Evolutionary conservation across 2,797 vertebrate species (phyloP).

Genomic region (Argya squamiceps): DNA sequence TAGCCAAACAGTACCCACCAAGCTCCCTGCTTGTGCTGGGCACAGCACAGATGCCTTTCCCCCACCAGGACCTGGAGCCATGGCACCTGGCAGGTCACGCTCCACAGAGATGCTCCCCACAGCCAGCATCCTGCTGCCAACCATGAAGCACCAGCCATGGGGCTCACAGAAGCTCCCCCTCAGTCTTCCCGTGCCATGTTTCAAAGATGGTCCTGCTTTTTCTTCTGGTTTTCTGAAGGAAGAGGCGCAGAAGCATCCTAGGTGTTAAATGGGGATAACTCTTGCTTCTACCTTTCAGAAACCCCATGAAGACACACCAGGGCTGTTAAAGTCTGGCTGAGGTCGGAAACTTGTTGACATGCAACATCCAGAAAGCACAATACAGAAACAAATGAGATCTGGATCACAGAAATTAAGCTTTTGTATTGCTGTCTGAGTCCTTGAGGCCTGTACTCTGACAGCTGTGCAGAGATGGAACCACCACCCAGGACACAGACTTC

Average conservation of each 20-base stretch:
- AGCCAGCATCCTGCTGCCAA: rapidly evolving
- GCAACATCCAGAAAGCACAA: neutral
- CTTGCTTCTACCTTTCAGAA: neutral
- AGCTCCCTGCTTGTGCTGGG: neutral
- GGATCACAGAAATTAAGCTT: neutral
- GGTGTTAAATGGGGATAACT: neutral
- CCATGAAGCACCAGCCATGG: rapidly evolving
- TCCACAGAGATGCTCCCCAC: neutral
- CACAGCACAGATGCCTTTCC: neutral
- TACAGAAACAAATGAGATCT: neutral
- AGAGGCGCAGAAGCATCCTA: neutral
- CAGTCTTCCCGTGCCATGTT: neutral
- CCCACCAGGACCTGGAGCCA: too few species aligned
- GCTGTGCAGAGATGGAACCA: neutral
- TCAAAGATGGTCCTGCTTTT: neutral
- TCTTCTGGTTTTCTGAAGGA: neutral
- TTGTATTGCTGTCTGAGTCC: neutral
- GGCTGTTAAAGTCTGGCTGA: neutral
- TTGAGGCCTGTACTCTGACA: neutral
- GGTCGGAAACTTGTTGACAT: neutral
- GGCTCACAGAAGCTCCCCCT: neutral
- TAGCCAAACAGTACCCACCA: rapidly evolving
- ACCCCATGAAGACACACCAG: neutral
- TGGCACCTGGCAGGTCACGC: neutral
- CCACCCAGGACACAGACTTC: neutral